A percentile compares a stretch with the other conserved stretches of the same genome.
Conservation (phyloP, 2,797 vertebrate genomes). For the Chelon auratus region DNA sequence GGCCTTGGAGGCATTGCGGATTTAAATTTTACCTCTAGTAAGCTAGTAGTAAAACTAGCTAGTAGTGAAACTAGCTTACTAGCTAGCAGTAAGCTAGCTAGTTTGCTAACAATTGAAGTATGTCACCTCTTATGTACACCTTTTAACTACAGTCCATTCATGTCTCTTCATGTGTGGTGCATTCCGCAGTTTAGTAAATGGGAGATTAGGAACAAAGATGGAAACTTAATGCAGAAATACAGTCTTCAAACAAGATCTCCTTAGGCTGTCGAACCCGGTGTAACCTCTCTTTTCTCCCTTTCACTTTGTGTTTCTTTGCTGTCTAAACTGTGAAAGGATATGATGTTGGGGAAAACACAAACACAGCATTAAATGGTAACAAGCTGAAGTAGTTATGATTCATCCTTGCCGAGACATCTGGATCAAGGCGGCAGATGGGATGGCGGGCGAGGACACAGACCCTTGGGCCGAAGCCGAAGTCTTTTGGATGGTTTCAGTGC, state of each 20-base stretch:
- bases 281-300: neutral
- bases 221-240: neutral
- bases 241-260: neutral
- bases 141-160: too few relatives aligned
- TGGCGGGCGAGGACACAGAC: constrained; percentile 56
- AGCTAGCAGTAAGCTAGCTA: too few relatives aligned
- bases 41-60: too few relatives aligned
- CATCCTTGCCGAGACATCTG: constrained; percentile 75
- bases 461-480: constrained; percentile 49
- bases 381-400: constrained; percentile 73
- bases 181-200: neutral
- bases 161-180: too few relatives aligned
- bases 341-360: constrained; percentile 56
- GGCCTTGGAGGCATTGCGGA: too few relatives aligned
- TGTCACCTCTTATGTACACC: too few relatives aligned
- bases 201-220: constrained; percentile 9
- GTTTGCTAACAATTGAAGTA: too few relatives aligned
- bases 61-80: too few relatives aligned
- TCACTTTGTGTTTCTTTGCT: constrained; percentile 17
- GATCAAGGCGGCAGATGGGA: constrained; percentile 68
- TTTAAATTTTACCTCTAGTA: too few relatives aligned
- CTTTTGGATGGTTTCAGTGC: constrained; percentile 28
- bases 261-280: neutral
- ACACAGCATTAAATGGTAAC: constrained; percentile 63
- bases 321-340: constrained; percentile 58